A percentile compares a stretch with the other conserved stretches of the same genome.
Conservation (phyloP, 2,888 invertebrate genomes). For the Nowickia ferox region DNA sequence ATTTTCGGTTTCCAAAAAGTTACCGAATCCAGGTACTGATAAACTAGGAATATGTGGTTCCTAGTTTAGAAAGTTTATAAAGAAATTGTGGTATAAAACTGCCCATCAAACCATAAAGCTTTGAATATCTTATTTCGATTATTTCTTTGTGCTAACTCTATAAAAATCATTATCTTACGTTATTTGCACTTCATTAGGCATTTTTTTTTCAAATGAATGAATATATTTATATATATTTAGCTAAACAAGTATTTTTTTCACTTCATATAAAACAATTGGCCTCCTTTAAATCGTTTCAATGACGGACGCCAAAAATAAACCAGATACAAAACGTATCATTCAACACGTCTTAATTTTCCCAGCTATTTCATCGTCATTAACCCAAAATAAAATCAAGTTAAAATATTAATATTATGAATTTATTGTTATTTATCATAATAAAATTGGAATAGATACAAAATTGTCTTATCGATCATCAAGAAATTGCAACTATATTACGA, state of each 20-base stretch:
- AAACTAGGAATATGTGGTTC: no score
- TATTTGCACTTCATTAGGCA: background rate
- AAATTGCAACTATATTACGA: slow-evolving; percentile 1
- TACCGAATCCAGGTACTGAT: no score
- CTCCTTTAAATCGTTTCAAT: background rate
- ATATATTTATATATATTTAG: background rate
- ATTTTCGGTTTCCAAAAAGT: no score
- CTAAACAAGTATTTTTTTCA: background rate
- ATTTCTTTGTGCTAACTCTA: no score
- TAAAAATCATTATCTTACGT: background rate
- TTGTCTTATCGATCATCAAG: slow-evolving; percentile 26
- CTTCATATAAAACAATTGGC: background rate
- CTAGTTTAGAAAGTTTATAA: no score
- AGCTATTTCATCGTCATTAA: slow-evolving; percentile 25
- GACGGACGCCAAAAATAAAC: background rate
- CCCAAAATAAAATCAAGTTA: background rate
- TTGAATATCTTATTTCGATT: no score
- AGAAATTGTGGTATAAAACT: no score
- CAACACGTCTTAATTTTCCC: background rate
- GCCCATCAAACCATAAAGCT: no score
- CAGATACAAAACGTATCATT: background rate
- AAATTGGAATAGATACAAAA: background rate
- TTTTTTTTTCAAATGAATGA: no score
- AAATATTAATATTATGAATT: background rate
- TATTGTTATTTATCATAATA: background rate